Evolutionary conservation across 2,888 invertebrate genomes (phyloP), one percentile per base, ranked within the genome.

Genomic region (Bellardia bayeri): DNA sequence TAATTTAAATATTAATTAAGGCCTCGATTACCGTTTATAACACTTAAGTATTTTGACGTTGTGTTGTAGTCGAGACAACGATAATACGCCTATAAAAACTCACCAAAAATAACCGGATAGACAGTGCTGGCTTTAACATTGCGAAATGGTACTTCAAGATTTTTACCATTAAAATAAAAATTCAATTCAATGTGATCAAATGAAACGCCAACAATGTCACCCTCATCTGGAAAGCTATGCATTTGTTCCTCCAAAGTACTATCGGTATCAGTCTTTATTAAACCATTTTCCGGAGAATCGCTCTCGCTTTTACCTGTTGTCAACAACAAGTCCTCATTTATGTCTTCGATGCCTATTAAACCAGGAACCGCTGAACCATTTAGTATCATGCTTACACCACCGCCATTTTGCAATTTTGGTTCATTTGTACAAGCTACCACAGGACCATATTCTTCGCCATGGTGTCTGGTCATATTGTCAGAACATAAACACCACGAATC

Each of bases 111-210:
- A 40, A 97, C 97, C 42, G 99, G 99, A 94, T 96, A 99, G 2
- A 98, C 96, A 2, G 97, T 97, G 88, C 98, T 99, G n/a, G 87
- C 85, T 92, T 97, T 97, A 88, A 99, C 96, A 94, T 97, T 98
- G 88, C 97, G 96, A 64, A 99, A 95, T 30, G 98, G 97, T 90
- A 96, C 96, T 90, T 98, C 97, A 91, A 98, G 94, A 91, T 96
- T 96, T 91, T 96, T 97, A 2, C 99, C 99, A 94, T 99, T 99
- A 58, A 98, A 94, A 93, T 96, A 99, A 94, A 99, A 98, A 93
- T 98, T 98, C 85, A 99, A 94, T 91, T 99, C 98, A 85, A 99
- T 96, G 93, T 99, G 99, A 93, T 99, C 99, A 93, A 97, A 99
- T 0, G 98, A 97, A 51, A 99, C 95, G 37, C 99, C 99, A 91